Base-by-base conservation (phyloP, 1,140 invertebrate genomes). In the Harlomillsia oculata region DNA sequence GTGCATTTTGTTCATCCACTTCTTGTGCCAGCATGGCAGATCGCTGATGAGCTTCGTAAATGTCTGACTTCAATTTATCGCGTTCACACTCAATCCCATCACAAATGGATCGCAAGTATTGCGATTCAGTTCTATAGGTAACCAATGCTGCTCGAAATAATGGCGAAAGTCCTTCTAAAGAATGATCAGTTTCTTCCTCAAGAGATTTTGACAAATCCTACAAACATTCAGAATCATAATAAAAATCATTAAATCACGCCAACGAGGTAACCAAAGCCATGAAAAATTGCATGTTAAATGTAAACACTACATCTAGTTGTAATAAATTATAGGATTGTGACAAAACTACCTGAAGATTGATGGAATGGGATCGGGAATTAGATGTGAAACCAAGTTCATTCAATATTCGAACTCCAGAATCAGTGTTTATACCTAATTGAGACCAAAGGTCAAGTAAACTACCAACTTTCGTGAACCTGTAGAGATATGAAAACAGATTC, bases 1-100 rank as follows among this genome's bases (percentile, higher is more conserved):
- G 77, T 0, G 79, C 75, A 69, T 93, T 87, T 64, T 87, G 83
- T 48, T 94, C 91, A 69, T 95, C 90, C 1, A 91, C 83, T 71
- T 95, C 90, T 55, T 86, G 83, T 2, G 87, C 89, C 20, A 94
- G 70, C 30, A 89, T 65, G 6, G 80, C 76, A 0, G 87, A 84
- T 56, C 88, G 74, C 28, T 83, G 76, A 65, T 92, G 91, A 0
- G 88, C 88, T 64, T 90, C 86, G 9, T 75, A 71, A 9, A 92
- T 76, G 67, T 91, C 87, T 1, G 72, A 70, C 41, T 81, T 78
- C 16, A 94, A 69, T 70, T 92, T 90, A 40, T 87, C 80, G 63
- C 82, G 77, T 29, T 48, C 45, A 21, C 46, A 51, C 23, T 61
- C 59, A 5, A 61, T 41, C 37, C 46, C 56, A 48, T 61, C 59